Evolutionary conservation across 2,113 vertebrate genomes (phyloP).

Genomic region (Peromyscus maniculatus): DNA sequence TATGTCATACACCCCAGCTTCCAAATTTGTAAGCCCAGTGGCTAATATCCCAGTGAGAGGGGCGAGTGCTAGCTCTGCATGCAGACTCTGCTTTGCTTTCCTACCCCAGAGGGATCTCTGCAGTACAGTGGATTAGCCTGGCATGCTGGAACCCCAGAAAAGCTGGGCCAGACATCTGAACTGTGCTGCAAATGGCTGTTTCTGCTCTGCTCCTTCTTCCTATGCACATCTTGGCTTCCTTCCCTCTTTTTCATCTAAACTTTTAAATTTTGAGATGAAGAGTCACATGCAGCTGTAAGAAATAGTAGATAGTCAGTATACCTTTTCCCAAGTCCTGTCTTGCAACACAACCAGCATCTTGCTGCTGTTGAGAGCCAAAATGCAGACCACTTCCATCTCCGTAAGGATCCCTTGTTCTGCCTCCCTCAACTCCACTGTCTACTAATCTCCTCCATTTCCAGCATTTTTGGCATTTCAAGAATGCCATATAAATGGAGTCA

Average conservation of each 20-base stretch:
- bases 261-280: conserved; percentile 48
- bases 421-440: neutral
- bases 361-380: neutral
- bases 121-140: conserved; percentile 33
- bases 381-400: neutral
- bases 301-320: neutral
- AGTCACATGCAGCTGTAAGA: conserved; percentile 37
- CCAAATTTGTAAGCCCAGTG: conserved; percentile 62
- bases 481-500: conserved; percentile 29
- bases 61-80: conserved; percentile 43
- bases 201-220: neutral
- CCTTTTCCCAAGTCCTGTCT: conserved; percentile 36
- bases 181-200: conserved; percentile 5
- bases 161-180: neutral
- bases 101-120: neutral
- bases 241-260: neutral
- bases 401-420: neutral
- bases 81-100: conserved; percentile 41
- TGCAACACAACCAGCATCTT: conserved; percentile 46
- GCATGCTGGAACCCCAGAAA: conserved; percentile 38
- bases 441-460: conserved; percentile 28
- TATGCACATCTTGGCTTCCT: neutral
- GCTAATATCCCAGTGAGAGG: conserved; percentile 36
- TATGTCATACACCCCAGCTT: conserved; percentile 12
- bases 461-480: conserved; percentile 36